Evolutionary conservation across 2,797 vertebrate species (phyloP).

Genomic region (Bradypodion ventrale): DNA sequence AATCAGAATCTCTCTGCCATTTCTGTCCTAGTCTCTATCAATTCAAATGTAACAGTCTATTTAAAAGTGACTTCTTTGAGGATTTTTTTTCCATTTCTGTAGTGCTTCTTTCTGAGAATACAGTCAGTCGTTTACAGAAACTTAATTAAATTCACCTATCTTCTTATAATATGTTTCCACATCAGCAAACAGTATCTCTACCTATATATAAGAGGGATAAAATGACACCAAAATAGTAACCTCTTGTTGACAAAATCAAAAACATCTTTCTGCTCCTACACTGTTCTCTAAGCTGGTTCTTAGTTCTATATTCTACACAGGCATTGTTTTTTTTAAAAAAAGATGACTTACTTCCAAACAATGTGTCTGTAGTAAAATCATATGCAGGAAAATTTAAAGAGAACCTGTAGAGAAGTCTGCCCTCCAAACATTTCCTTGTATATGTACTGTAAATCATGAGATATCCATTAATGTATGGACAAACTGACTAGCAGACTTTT

Average conservation of each 20-base stretch:
- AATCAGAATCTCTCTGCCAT: neutral
- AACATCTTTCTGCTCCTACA: neutral
- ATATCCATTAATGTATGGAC: neutral
- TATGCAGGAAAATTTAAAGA: neutral
- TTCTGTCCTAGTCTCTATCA: neutral
- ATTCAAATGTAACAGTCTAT: neutral
- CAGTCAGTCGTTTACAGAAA: neutral
- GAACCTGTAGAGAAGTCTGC: neutral
- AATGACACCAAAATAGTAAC: neutral
- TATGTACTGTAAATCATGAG: too few species aligned
- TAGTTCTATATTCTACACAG: neutral
- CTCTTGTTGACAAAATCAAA: neutral
- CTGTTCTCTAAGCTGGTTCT: neutral
- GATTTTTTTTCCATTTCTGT: neutral
- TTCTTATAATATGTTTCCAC: neutral
- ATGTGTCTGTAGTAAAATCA: neutral
- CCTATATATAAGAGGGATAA: neutral
- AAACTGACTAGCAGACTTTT: neutral
- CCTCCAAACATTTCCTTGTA: too few species aligned
- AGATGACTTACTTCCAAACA: neutral
- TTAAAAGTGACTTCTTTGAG: neutral
- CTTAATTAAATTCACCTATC: neutral
- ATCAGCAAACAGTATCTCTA: neutral
- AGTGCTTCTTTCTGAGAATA: too few species aligned
- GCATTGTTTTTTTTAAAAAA: neutral